Evolutionary conservation across 2,888 invertebrate species (phyloP).

Genomic region (Anthophora plumipes): DNA sequence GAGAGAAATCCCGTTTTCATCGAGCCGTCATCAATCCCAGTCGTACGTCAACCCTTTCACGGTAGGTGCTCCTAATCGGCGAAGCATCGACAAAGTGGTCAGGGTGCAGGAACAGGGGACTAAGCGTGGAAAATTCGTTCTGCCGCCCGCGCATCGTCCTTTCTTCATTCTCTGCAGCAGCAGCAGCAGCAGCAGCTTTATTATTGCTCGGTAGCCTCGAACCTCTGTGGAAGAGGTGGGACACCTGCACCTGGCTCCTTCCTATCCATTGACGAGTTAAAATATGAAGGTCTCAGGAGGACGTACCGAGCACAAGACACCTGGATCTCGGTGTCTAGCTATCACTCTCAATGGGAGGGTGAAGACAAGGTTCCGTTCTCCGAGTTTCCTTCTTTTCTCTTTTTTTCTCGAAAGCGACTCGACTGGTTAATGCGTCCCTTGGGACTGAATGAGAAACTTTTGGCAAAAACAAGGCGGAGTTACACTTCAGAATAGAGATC

Average conservation of each 20-base stretch:
- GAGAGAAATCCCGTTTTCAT: constrained; percentile 30
- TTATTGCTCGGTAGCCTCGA: constrained; percentile 57
- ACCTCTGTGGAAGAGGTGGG: constrained; percentile 52
- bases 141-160: constrained; percentile 56
- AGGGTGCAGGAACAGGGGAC: not conserved
- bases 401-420: constrained; percentile 30
- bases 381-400: constrained; percentile 43
- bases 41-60: constrained; percentile 79
- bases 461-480: constrained; percentile 15
- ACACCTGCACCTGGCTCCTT: constrained; percentile 76
- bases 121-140: constrained; percentile 65
- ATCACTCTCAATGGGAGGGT: constrained; percentile 59
- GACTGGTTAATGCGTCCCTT: constrained; percentile 56
- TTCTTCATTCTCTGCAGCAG: constrained; percentile 41
- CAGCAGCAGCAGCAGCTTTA: constrained; percentile 44
- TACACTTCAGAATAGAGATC: not conserved
- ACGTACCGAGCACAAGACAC: constrained; percentile 68
- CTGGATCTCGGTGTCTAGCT: constrained; percentile 71
- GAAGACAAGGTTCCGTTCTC: constrained; percentile 32
- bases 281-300: constrained; percentile 76
- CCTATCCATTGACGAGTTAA: constrained; percentile 77
- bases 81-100: constrained; percentile 64
- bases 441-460: constrained; percentile 22
- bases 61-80: constrained; percentile 63
- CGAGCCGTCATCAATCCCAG: constrained; percentile 61